phyloP scores from a whole-genome alignment of 1,140 invertebrate genomes.

The Drosophila kepulauana region DNA sequence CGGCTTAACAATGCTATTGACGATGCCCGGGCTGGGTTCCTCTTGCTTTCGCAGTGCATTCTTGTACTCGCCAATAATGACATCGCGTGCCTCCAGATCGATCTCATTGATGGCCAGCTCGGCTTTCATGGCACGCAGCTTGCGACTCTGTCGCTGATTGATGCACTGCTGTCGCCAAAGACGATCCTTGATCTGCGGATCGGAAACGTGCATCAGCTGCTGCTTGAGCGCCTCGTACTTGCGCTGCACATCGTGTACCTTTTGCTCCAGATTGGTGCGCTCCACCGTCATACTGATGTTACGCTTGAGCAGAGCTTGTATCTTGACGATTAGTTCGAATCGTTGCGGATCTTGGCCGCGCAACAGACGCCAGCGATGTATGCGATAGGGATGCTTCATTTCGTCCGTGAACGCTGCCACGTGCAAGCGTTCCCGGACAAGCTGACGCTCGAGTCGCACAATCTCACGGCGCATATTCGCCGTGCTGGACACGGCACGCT shows the following conservation, averaged over 20 bases:
- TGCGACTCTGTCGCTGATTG: slow-evolving; percentile 49
- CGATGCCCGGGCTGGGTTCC: background rate
- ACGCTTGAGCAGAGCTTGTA: slow-evolving; percentile 88
- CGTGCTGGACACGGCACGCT: slow-evolving; percentile 87
- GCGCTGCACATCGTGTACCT: slow-evolving; percentile 16
- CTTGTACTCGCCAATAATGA: slow-evolving; percentile 62
- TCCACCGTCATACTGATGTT: slow-evolving; percentile 49
- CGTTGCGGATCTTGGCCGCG: slow-evolving; percentile 89
- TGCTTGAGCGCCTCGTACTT: slow-evolving; percentile 45
- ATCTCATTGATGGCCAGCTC: slow-evolving; percentile 74
- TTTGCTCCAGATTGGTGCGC: slow-evolving; percentile 25
- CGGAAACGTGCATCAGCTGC: slow-evolving; percentile 25
- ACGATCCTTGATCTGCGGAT: slow-evolving; percentile 22
- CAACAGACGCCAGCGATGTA: slow-evolving; percentile 91
- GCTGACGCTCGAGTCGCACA: slow-evolving; percentile 90
- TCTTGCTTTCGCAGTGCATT: slow-evolving; percentile 24
- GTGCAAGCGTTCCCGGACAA: slow-evolving; percentile 89
- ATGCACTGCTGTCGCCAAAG: slow-evolving; percentile 57
- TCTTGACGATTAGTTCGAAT: slow-evolving; percentile 88
- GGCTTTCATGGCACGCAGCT: slow-evolving; percentile 59
- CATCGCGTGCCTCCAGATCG: slow-evolving; percentile 62
- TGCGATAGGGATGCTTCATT: slow-evolving; percentile 91
- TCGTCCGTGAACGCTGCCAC: slow-evolving; percentile 91
- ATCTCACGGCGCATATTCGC: slow-evolving; percentile 89
- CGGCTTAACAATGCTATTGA: background rate